Evolutionary conservation across 2,113 vertebrate genomes (phyloP).

Genomic region (Symphodus melops): DNA sequence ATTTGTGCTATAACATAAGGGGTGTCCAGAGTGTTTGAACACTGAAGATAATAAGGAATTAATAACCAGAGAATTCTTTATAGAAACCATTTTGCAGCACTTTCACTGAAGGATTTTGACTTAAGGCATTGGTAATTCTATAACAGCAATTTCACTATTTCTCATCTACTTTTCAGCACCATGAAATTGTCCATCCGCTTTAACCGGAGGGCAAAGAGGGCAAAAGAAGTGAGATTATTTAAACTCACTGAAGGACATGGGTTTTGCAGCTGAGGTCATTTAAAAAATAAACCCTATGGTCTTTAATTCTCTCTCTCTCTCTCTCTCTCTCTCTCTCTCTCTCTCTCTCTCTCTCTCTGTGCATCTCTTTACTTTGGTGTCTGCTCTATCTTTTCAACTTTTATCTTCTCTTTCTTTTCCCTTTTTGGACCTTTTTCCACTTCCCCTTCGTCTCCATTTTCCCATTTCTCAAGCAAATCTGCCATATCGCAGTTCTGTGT

Average conservation of each 20-base stretch:
- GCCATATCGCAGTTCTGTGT: slow-evolving; percentile 31
- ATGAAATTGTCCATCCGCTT: slow-evolving; percentile 47
- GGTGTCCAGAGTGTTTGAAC: background rate
- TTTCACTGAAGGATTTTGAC: slow-evolving; percentile 7
- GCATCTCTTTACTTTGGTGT: background rate
- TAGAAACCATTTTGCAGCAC: slow-evolving; percentile 3
- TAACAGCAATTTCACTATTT: slow-evolving; percentile 31
- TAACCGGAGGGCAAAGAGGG: slow-evolving; percentile 11
- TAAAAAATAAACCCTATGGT: background rate
- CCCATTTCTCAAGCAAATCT: slow-evolving; percentile 24
- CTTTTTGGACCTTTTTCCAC: background rate
- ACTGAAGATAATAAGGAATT: background rate
- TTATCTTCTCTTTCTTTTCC: slow-evolving; percentile 9
- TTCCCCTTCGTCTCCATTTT: background rate
- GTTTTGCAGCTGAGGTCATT: slow-evolving; percentile 48
- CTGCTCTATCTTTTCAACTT: background rate
- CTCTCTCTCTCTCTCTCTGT: background rate
- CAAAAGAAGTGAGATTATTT: slow-evolving; percentile 44
- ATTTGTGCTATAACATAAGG: background rate
- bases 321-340: background rate
- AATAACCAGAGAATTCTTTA: background rate
- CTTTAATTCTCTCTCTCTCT: slow-evolving; percentile 16
- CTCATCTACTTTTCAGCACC: slow-evolving; percentile 18
- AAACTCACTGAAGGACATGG: slow-evolving; percentile 44
- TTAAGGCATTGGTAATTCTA: slow-evolving; percentile 19